Evolutionary conservation across 2,888 invertebrate species (phyloP).

Genomic region (Coenonympha glycerion): DNA sequence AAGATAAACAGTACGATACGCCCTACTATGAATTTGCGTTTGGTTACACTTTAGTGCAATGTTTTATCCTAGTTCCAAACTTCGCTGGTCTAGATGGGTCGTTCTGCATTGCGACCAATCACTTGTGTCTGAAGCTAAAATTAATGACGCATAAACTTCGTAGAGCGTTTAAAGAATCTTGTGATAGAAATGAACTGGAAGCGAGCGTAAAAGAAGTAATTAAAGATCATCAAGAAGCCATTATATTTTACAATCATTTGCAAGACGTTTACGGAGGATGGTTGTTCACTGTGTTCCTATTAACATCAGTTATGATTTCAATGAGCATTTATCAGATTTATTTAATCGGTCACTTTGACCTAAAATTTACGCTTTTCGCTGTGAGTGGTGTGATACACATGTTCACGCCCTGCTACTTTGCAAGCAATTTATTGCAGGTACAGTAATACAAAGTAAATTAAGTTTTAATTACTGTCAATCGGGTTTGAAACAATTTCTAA

Average conservation of each 20-base stretch:
- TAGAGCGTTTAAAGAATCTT: slow-evolving; percentile 41
- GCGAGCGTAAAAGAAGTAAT: slow-evolving; percentile 40
- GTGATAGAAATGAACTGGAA: slow-evolving; percentile 35
- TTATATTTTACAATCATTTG: slow-evolving; percentile 42
- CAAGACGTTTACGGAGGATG: slow-evolving; percentile 53
- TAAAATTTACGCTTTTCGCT: slow-evolving; percentile 47
- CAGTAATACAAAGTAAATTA: not conserved
- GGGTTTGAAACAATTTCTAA: no score
- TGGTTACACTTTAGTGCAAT: slow-evolving; percentile 44
- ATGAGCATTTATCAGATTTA: slow-evolving; percentile 53
- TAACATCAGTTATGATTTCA: slow-evolving; percentile 48
- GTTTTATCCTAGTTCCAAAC: slow-evolving; percentile 41
- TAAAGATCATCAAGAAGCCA: slow-evolving; percentile 48
- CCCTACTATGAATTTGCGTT: slow-evolving; percentile 54
- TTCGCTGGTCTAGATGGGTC: slow-evolving; percentile 56
- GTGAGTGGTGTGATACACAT: slow-evolving; percentile 46
- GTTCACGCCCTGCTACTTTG: slow-evolving; percentile 52
- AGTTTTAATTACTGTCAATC: no score
- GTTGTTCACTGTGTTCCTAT: slow-evolving; percentile 47
- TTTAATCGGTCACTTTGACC: slow-evolving; percentile 40
- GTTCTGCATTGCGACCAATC: slow-evolving; percentile 54
- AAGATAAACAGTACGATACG: slow-evolving; percentile 49
- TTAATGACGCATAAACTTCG: slow-evolving; percentile 42
- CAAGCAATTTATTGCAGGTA: slow-evolving; percentile 50
- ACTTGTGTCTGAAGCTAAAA: slow-evolving; percentile 52